phyloP scores from a whole-genome alignment of 2,113 vertebrate genomes.

The Microcebus jonahi region DNA sequence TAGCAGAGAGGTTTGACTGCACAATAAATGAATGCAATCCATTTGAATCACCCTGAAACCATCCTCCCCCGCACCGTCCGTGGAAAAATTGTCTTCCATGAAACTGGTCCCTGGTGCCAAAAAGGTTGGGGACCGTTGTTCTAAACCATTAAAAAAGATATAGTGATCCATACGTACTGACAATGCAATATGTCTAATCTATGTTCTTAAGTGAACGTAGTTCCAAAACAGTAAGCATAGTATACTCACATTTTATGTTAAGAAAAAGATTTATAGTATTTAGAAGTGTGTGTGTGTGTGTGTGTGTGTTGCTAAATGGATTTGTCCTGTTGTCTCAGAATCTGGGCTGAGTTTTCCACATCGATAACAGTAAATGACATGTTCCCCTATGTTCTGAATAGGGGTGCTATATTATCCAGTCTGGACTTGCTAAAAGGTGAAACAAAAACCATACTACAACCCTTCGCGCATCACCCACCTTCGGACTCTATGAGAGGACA shows the following conservation, averaged over 20 bases:
- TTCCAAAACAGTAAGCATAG: neutral
- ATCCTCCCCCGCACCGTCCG: no score
- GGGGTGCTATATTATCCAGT: neutral
- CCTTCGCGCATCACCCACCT: neutral
- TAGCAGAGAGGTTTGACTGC: no score
- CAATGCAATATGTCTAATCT: neutral
- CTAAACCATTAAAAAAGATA: neutral
- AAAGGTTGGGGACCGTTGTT: neutral
- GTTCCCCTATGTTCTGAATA: neutral
- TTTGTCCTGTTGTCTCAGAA: neutral
- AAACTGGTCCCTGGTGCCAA: no score
- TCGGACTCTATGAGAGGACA: neutral
- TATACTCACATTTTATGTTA: neutral
- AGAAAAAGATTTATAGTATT: neutral
- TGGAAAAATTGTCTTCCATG: no score
- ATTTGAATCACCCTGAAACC: no score
- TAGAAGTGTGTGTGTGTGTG: neutral
- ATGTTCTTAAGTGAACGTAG: neutral
- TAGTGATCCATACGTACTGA: neutral
- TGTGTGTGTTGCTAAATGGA: neutral
- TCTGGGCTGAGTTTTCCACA: slow-evolving; percentile 2
- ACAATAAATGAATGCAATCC: no score
- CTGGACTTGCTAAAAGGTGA: neutral
- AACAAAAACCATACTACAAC: neutral
- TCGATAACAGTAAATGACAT: neutral